Evolutionary conservation across 2,888 invertebrate species (phyloP).

Genomic region (Calliopum simillimum): DNA sequence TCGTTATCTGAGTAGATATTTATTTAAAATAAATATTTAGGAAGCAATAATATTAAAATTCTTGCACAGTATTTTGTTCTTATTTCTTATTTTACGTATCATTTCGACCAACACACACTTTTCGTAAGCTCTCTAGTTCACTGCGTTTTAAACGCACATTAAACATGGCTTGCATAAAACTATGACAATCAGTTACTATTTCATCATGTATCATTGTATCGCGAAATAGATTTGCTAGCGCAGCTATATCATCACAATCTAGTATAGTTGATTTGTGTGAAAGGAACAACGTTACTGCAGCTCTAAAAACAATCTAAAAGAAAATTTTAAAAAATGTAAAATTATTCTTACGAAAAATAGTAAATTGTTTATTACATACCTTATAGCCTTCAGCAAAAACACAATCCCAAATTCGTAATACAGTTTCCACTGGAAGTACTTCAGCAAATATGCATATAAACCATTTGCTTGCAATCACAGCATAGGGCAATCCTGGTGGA

Average conservation of each 20-base stretch:
- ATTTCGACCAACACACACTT: slow-evolving; percentile 58
- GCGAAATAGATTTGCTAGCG: slow-evolving; percentile 85
- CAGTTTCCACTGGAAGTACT: slow-evolving; percentile 94
- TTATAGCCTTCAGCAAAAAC: slow-evolving; percentile 95
- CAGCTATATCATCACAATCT: slow-evolving; percentile 82
- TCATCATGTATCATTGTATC: slow-evolving; percentile 80
- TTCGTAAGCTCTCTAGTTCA: slow-evolving; percentile 62
- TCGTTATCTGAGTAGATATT: slow-evolving; percentile 26
- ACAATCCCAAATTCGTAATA: slow-evolving; percentile 95
- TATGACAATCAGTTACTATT: slow-evolving; percentile 85
- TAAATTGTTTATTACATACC: slow-evolving; percentile 44
- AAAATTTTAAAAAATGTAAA: not conserved
- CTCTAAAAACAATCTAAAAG: slow-evolving; percentile 81
- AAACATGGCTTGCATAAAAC: slow-evolving; percentile 90
- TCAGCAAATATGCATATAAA: slow-evolving; percentile 95
- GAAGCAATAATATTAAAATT: not conserved
- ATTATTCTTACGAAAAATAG: not conserved
- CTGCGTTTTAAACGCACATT: slow-evolving; percentile 75
- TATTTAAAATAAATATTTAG: not conserved
- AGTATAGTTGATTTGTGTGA: slow-evolving; percentile 79
- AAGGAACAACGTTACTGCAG: slow-evolving; percentile 85
- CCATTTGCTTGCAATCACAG: slow-evolving; percentile 94
- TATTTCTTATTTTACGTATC: slow-evolving; percentile 51
- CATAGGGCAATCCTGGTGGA: slow-evolving; percentile 81
- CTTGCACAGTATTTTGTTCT: slow-evolving; percentile 4